phyloP scores from a whole-genome alignment of 2,888 invertebrate genomes.

The Campopleginae sp. region DNA sequence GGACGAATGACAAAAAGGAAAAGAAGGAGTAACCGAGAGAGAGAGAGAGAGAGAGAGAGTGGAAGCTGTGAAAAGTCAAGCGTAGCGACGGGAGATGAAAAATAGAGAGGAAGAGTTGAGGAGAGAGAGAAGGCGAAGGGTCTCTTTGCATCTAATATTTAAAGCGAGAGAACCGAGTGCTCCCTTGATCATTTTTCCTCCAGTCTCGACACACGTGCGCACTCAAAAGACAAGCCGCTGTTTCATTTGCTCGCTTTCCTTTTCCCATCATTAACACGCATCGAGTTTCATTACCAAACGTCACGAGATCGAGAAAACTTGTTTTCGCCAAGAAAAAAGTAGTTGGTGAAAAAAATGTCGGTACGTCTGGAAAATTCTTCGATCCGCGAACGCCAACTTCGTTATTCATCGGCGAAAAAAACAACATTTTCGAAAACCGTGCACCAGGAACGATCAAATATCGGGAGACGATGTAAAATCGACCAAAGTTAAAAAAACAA shows the following conservation, averaged over 20 bases:
- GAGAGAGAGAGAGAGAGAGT: slow-evolving; percentile 60
- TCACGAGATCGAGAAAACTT: slow-evolving; percentile 39
- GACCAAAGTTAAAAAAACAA: slow-evolving; percentile 41
- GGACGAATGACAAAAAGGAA: slow-evolving; percentile 62
- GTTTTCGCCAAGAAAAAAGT: neutral
- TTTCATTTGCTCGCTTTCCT: slow-evolving; percentile 22
- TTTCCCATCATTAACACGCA: slow-evolving; percentile 3
- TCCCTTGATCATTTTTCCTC: slow-evolving; percentile 65
- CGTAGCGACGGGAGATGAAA: slow-evolving; percentile 62
- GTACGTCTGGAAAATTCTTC: neutral
- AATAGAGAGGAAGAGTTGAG: slow-evolving; percentile 65
- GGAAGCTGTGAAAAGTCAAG: slow-evolving; percentile 64
- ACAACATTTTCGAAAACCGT: neutral
- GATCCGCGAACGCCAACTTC: neutral
- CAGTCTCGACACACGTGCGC: slow-evolving; percentile 60
- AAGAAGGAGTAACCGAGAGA: slow-evolving; percentile 22
- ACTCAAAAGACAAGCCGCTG: slow-evolving; percentile 19
- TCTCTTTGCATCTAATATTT: slow-evolving; percentile 68
- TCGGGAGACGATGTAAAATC: slow-evolving; percentile 18
- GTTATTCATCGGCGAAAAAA: neutral
- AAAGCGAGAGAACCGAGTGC: slow-evolving; percentile 63
- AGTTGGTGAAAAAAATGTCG: neutral
- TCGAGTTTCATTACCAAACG: slow-evolving; percentile 23
- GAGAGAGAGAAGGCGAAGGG: slow-evolving; percentile 58
- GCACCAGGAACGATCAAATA: slow-evolving; percentile 36